Conservation (phyloP, 2,113 vertebrate species). For the Crotalus viridis region DNA sequence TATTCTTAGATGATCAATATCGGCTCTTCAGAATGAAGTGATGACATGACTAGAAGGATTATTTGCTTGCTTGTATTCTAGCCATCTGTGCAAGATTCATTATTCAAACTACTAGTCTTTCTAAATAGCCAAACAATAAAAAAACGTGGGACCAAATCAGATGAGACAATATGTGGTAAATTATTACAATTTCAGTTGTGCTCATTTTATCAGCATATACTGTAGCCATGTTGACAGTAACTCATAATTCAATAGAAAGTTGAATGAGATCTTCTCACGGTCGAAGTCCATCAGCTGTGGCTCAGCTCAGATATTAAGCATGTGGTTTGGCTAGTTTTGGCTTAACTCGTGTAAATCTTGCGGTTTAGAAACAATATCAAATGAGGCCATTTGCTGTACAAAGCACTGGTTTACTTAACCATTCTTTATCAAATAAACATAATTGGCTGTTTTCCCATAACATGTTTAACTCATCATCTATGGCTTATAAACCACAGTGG, state of each 20-base stretch:
- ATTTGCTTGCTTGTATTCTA: slow-evolving; percentile 1
- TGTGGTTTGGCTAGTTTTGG: neutral
- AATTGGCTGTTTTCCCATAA: neutral
- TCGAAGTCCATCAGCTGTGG: neutral
- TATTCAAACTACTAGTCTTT: slow-evolving; percentile 34
- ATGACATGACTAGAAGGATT: neutral
- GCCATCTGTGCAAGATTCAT: slow-evolving; percentile 14
- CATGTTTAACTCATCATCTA: neutral
- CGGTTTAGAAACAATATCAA: neutral
- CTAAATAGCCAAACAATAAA: neutral
- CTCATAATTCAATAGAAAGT: neutral
- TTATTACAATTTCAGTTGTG: neutral
- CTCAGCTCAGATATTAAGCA: neutral
- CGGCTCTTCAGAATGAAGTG: slow-evolving; percentile 26
- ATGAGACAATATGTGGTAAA: neutral
- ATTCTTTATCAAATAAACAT: neutral
- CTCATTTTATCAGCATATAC: neutral
- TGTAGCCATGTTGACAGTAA: neutral
- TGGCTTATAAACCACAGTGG: neutral
- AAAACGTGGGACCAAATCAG: slow-evolving; percentile 19
- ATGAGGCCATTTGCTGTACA: neutral
- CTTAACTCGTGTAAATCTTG: neutral
- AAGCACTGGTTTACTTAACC: neutral
- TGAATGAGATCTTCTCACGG: neutral
- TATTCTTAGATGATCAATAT: slow-evolving; percentile 40